Evolutionary conservation across 2,888 invertebrate species (phyloP).

Genomic region (Gymnoscelis rufifasciata): DNA sequence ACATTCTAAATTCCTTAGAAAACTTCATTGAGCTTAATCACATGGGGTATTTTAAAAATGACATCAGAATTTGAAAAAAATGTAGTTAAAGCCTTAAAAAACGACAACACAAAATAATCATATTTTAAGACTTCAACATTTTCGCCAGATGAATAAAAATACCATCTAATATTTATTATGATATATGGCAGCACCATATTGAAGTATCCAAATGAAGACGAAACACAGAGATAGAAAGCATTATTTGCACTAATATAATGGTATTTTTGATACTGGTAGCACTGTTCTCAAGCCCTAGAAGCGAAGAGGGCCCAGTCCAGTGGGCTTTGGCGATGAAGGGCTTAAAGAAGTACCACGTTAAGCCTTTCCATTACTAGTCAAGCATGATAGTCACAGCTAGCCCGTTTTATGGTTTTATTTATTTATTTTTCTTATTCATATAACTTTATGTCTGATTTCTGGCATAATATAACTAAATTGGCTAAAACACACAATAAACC

Average conservation of each 20-base stretch:
- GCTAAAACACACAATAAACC: too few species aligned
- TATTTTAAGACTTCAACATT: too few species aligned
- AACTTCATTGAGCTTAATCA: background rate
- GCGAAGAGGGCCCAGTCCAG: conserved; percentile 49
- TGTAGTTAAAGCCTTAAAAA: conserved; percentile 14
- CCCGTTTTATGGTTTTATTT: conserved; percentile 42
- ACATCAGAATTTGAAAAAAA: conserved; percentile 3
- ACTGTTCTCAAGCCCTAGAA: conserved; percentile 47
- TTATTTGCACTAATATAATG: conserved; percentile 7
- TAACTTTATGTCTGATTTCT: too few species aligned
- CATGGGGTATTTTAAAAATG: background rate
- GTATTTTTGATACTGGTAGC: conserved; percentile 24
- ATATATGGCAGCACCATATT: conserved; percentile 38
- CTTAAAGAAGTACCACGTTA: conserved; percentile 63
- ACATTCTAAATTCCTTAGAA: too few species aligned
- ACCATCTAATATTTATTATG: conserved; percentile 38
- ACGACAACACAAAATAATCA: background rate
- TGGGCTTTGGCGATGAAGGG: conserved; percentile 50
- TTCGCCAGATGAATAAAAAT: conserved; percentile 25
- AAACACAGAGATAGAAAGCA: conserved; percentile 28
- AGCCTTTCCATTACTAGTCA: conserved; percentile 48
- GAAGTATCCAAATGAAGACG: conserved; percentile 32
- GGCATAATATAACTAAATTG: too few species aligned
- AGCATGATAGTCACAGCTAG: conserved; percentile 58
- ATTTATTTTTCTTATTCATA: too few species aligned